phyloP scores from a whole-genome alignment of 2,888 invertebrate genomes.

The Mimachlamys varia region DNA sequence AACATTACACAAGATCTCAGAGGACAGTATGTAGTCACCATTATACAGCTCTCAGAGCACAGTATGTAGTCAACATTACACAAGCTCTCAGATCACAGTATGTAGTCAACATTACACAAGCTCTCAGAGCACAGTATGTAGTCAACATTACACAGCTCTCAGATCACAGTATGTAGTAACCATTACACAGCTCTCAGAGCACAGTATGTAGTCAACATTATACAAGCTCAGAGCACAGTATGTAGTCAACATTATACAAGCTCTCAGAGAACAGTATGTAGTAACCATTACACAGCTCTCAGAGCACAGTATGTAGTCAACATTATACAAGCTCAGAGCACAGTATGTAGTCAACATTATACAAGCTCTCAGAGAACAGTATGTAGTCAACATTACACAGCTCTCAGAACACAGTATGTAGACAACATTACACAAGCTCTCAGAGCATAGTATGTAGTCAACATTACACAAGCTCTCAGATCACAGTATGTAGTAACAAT shows the following conservation, averaged over 20 bases:
- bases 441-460: too few species aligned
- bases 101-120: too few species aligned
- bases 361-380: constrained; percentile 72
- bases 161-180: constrained; percentile 72
- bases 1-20: too few species aligned
- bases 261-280: constrained; percentile 71
- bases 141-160: too few species aligned
- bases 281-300: too few species aligned
- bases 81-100: constrained; percentile 72
- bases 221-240: constrained; percentile 73
- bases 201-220: constrained; percentile 74
- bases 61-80: too few species aligned
- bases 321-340: constrained; percentile 71
- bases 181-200: constrained; percentile 67
- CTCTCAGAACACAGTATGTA: too few species aligned
- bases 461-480: too few species aligned
- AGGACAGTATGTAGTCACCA: too few species aligned
- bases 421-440: too few species aligned
- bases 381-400: too few species aligned
- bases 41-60: constrained; percentile 68
- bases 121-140: constrained; percentile 71
- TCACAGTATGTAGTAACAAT: too few species aligned
- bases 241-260: constrained; percentile 75
- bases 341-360: constrained; percentile 78
- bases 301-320: constrained; percentile 72